Base-by-base conservation (phyloP, 2,888 invertebrate genomes). In the Caenorhabditis becei region DNA sequence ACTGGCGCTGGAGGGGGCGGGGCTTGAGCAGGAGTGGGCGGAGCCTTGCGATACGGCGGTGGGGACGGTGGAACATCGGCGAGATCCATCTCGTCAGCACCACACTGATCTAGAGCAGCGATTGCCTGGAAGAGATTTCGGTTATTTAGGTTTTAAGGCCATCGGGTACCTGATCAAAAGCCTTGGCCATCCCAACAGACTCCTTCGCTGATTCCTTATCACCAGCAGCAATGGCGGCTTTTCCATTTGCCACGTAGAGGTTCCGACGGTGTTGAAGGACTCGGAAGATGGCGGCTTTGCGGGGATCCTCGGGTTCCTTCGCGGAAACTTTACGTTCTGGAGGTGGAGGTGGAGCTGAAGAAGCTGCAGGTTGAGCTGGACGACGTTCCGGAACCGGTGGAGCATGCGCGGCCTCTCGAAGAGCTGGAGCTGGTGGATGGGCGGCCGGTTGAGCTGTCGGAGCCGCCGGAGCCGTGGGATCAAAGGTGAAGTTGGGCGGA, bases 21-120 rank as follows among this genome's bases (percentile, higher is more conserved):
- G 14, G 59, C 24, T n/a, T 28, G 49, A 24, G 65, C 2, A 18
- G 49, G 44, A 16, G 54, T 14, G 14, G 59, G 24, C 11, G 62
- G 7, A 14, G 49, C 16, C 28, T 81, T 81, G 0, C 81, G 66
- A 63, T 90, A 90, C 4, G 88, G 88, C 11, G 83, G 87, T 2
- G 90, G 90, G 0, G 86, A 87, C 16, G 84, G 80, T 20, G 90
- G 90, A 65, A 89, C 86, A 26, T 89, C 89, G 16, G 51, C 80
- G 49, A 88, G 56, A 67, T 90, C 89, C 54, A 90, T 70, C 26
- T 87, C 85, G 11, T 86, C 88, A 2, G 79, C 87, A 1, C 72
- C 70, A 10, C 75, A 84, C 10, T 58, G 47, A 24, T 63, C 82
- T 3, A 88, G 59, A 0, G 86, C 88, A 8, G 77, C 77, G 44